These are phyloP conservation scores for Malacoctenus gilli DNA, from an alignment of 2,797 vertebrate genomes.

Conservation along the genomic window DNA sequence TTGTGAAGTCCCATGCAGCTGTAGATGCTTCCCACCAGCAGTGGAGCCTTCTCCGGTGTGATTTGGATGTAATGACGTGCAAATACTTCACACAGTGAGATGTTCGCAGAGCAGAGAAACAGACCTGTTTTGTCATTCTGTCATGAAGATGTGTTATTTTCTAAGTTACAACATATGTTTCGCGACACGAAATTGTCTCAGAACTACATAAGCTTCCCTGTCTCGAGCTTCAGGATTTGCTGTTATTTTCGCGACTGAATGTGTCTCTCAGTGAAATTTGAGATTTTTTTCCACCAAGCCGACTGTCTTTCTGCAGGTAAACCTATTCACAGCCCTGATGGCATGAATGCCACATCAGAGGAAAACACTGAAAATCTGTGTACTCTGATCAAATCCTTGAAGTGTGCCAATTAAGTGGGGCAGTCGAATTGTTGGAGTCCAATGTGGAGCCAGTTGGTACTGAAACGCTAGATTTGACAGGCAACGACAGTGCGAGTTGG, in stretches of 20 bases:
- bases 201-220: too few species aligned
- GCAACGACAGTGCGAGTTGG: slow-evolving; percentile 22
- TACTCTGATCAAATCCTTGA: slow-evolving; percentile 17
- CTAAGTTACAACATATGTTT: not conserved
- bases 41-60: too few species aligned
- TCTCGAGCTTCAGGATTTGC: too few species aligned
- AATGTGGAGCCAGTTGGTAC: not conserved
- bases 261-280: slow-evolving; percentile 14
- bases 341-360: not conserved
- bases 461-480: slow-evolving; percentile 12
- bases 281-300: too few species aligned
- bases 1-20: too few species aligned
- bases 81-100: too few species aligned
- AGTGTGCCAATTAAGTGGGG: not conserved
- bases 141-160: too few species aligned
- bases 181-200: too few species aligned
- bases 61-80: too few species aligned
- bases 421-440: slow-evolving; percentile 4
- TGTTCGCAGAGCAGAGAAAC: too few species aligned
- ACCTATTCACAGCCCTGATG: slow-evolving; percentile 8
- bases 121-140: too few species aligned
- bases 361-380: slow-evolving; percentile 1
- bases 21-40: too few species aligned
- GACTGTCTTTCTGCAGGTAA: not conserved
- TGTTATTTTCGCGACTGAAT: slow-evolving; percentile 14